Base-by-base conservation (phyloP, 2,888 invertebrate genomes). In the Pachliopta kotzebuea region DNA sequence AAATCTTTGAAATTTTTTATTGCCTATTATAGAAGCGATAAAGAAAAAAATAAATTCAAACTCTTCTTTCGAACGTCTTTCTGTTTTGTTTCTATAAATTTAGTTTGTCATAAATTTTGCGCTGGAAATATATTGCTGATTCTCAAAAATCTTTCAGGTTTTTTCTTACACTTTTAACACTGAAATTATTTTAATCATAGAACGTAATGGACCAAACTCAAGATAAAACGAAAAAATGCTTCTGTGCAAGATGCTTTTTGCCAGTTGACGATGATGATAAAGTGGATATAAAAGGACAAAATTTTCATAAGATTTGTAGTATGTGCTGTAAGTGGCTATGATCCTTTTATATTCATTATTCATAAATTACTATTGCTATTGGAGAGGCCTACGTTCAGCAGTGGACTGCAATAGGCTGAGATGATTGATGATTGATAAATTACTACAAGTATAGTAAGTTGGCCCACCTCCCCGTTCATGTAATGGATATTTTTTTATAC, bases 211-310 rank as follows among this genome's bases (percentile, higher is more conserved):
- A 85, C 68, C 83, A 79, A 68, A 72, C 71, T 63, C 79, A 83
- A 69, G 88, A 87, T 54, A 75, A 76, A 61, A 69, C 80, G 55
- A 90, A 87, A 70, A 90, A 88, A 78, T 85, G 83, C 72, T 90
- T 83, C 70, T 91, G 90, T 74, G 79, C 89, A 55, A 77, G 88
- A 74, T 91, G 90, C 73, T 90, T 90, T 70, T 75, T 83, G 37
- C 85, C 88, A 0, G 73, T 91, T 17, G 84, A 85, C 2, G 63
- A 76, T 0, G 82, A 83, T 42, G 90, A 91, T 53, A 83, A 74
- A 71, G 83, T 90, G 7, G 85, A 86, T 59, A 81, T 90, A 11
- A 88, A 85, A 63, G 86, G 85, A 23, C 89, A 90, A 60, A 83
- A 81, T 68, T 91, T 89, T 68, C 90, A 91, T 64, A 81, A 77